A percentile compares a stretch with the other conserved stretches of the same genome.
Conservation (phyloP, 2,888 invertebrate species). For the Drosophila barbarae region DNA sequence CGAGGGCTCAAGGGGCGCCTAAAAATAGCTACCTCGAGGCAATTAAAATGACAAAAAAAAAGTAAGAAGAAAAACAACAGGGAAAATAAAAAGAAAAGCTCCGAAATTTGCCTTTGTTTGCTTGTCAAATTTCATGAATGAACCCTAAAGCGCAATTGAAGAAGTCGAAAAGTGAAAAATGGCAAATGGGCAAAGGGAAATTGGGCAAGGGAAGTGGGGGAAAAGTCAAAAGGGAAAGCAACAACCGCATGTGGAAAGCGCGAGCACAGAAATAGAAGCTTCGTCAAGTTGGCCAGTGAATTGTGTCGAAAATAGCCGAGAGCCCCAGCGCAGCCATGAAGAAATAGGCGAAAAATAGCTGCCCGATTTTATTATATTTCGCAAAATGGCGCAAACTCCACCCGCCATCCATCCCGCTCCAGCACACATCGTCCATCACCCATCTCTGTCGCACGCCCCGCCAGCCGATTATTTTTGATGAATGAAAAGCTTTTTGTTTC, state of each 20-base stretch:
- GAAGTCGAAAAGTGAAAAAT: constrained; percentile 27
- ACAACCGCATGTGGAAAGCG: constrained; percentile 21
- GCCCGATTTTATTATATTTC: constrained; percentile 11
- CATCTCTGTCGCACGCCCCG: constrained; percentile 21
- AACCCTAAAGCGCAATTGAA: constrained; percentile 59
- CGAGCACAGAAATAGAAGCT: constrained; percentile 43
- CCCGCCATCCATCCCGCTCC: constrained; percentile 33
- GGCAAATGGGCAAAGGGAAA: constrained; percentile 5
- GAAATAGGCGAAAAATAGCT: constrained; percentile 60
- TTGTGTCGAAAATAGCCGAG: constrained; percentile 55
- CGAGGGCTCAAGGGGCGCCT: constrained; percentile 23
- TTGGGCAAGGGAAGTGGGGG: neutral
- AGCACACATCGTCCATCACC: neutral
- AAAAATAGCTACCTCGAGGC: constrained; percentile 55
- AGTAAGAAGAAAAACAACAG: neutral
- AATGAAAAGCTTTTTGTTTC: constrained; percentile 75
- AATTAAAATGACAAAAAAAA: constrained; percentile 53
- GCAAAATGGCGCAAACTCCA: constrained; percentile 64
- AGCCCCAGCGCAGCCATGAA: constrained; percentile 30
- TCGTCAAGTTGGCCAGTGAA: constrained; percentile 59
- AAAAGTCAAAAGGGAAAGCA: constrained; percentile 18
- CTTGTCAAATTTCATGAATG: constrained; percentile 70
- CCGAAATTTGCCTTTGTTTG: constrained; percentile 50
- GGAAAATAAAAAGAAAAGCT: constrained; percentile 51
- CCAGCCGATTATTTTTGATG: constrained; percentile 70